Evolutionary conservation across 2,888 invertebrate genomes (phyloP).

Genomic region (Gerris lacustris): DNA sequence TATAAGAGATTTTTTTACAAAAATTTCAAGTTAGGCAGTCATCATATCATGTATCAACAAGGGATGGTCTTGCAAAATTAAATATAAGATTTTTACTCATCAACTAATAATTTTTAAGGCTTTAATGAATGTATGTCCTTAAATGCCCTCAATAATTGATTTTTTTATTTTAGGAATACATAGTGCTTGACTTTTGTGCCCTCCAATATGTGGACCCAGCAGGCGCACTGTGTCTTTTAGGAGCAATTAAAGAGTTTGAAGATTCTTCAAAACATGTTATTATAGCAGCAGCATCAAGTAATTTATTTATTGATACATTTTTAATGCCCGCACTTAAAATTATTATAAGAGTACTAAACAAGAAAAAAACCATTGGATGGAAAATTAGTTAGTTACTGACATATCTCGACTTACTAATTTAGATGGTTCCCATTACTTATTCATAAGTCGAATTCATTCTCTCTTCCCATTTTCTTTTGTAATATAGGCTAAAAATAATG

Average conservation of each 20-base stretch:
- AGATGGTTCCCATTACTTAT: too few relatives aligned
- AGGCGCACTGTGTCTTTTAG: slow-evolving; percentile 49
- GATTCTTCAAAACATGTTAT: slow-evolving; percentile 45
- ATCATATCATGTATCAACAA: too few relatives aligned
- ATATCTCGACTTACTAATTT: too few relatives aligned
- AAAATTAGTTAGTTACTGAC: too few relatives aligned
- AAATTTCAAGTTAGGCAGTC: too few relatives aligned
- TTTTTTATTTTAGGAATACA: slow-evolving; percentile 40
- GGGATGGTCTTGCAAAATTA: too few relatives aligned
- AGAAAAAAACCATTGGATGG: background rate
- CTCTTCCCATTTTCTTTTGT: too few relatives aligned
- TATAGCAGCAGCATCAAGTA: slow-evolving; percentile 54
- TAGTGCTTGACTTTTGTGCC: slow-evolving; percentile 57
- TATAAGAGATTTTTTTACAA: background rate
- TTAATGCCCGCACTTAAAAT: background rate
- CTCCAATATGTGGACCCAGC: slow-evolving; percentile 58
- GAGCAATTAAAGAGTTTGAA: slow-evolving; percentile 45
- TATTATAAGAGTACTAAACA: background rate
- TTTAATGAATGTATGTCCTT: too few relatives aligned
- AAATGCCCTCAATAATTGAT: background rate
- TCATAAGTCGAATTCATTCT: too few relatives aligned
- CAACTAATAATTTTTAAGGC: too few relatives aligned
- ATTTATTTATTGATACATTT: slow-evolving; percentile 16
- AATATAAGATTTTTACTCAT: too few relatives aligned
- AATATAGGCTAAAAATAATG: too few relatives aligned